A percentile compares a stretch with the other conserved stretches of the same genome.
Conservation (phyloP, 2,113 vertebrate genomes). For the Spermophilus dauricus region DNA sequence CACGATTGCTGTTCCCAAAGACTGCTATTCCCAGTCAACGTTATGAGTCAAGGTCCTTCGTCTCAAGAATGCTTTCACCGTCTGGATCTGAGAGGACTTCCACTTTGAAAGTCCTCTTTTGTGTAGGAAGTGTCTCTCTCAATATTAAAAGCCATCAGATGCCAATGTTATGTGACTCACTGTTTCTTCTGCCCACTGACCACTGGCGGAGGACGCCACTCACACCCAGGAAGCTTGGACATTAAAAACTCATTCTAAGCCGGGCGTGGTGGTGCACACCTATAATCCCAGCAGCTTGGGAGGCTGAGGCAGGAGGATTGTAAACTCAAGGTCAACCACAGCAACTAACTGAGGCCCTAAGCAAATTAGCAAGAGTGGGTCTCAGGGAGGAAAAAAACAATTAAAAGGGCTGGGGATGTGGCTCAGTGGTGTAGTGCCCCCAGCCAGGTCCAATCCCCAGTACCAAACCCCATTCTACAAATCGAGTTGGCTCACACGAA, state of each 20-base stretch:
- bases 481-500: neutral
- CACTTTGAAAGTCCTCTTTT: slow-evolving; percentile 35
- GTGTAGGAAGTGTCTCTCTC: slow-evolving; percentile 55
- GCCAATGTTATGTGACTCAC: slow-evolving; percentile 38
- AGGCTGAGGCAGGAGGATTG: too few species aligned
- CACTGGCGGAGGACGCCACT: neutral
- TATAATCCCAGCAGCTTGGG: too few species aligned
- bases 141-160: slow-evolving; percentile 57
- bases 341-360: too few species aligned
- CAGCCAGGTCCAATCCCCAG: too few species aligned
- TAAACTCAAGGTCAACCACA: too few species aligned
- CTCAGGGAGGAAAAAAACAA: too few species aligned
- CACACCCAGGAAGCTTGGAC: slow-evolving; percentile 40
- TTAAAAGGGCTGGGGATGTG: too few species aligned
- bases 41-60: neutral
- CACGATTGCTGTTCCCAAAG: neutral
- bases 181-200: slow-evolving; percentile 50
- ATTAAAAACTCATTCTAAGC: neutral
- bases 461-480: neutral
- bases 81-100: slow-evolving; percentile 14
- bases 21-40: neutral
- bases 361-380: too few species aligned
- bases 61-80: neutral
- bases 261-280: too few species aligned
- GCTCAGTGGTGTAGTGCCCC: neutral